Conservation (phyloP, 2,797 vertebrate species). For the Macrochelys suwanniensis region DNA sequence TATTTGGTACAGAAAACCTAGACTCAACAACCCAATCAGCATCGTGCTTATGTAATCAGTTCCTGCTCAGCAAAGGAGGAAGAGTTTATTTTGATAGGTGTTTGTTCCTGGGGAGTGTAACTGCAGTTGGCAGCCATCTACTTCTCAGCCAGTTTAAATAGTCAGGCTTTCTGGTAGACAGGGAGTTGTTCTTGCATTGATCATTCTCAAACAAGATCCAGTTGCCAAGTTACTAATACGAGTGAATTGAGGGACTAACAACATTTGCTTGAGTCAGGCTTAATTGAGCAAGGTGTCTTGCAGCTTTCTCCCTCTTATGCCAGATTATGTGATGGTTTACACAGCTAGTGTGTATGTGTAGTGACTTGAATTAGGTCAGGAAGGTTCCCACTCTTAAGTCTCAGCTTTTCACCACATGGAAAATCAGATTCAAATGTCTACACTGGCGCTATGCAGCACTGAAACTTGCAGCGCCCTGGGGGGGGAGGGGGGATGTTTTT, state of each 20-base stretch:
- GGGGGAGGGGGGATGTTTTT: too few relatives aligned
- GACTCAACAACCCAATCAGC: neutral
- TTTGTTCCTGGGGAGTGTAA: constrained; percentile 41
- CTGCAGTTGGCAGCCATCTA: constrained; percentile 5
- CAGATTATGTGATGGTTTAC: neutral
- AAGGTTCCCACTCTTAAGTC: constrained; percentile 23
- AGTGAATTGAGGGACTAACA: neutral
- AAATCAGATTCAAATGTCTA: neutral
- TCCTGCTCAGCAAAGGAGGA: constrained; percentile 26
- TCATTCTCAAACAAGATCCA: constrained; percentile 28
- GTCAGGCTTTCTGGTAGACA: constrained; percentile 22
- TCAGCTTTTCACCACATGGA: neutral
- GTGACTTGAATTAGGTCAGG: constrained; percentile 12
- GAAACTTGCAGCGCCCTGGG: too few relatives aligned
- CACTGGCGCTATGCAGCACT: too few relatives aligned
- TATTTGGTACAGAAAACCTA: constrained; percentile 17
- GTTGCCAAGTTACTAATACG: constrained; percentile 16
- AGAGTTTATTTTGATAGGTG: constrained; percentile 31
- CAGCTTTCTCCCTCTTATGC: constrained; percentile 14
- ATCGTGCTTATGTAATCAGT: constrained; percentile 42
- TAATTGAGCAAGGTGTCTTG: constrained; percentile 43
- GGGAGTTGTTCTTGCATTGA: constrained; percentile 38
- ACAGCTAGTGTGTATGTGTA: accelerated
- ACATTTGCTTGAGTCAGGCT: constrained; percentile 20
- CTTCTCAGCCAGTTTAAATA: constrained; percentile 45